A percentile compares a stretch with the other conserved stretches of the same genome.
Evolutionary conservation across 2,113 vertebrate species (phyloP).

Genomic region (Pelecanus crispus): DNA sequence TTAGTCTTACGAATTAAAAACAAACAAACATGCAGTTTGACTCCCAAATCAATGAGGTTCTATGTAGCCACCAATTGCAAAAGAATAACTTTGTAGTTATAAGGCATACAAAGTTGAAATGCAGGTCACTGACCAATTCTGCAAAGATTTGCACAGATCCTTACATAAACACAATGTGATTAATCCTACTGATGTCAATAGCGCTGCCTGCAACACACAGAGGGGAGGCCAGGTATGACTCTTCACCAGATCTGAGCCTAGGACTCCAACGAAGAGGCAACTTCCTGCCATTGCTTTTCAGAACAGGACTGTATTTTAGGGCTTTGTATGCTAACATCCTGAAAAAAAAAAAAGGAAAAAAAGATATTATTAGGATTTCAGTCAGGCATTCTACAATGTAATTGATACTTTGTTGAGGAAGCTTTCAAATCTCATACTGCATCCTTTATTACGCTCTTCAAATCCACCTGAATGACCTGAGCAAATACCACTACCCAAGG

Average conservation of each 20-base stretch:
- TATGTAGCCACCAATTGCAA: background rate
- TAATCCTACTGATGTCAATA: background rate
- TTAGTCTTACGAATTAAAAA: background rate
- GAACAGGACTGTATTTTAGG: background rate
- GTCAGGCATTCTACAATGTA: background rate
- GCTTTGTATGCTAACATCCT: background rate
- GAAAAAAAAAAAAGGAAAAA: background rate
- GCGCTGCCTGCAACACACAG: background rate
- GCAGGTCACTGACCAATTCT: background rate
- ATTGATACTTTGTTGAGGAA: background rate
- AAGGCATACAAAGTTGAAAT: background rate
- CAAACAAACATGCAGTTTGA: background rate
- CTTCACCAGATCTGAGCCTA: background rate
- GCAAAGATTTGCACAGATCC: background rate
- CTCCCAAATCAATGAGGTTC: background rate
- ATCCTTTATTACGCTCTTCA: background rate
- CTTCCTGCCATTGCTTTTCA: background rate
- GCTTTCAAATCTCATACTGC: background rate
- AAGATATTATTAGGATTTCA: background rate
- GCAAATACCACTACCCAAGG: background rate
- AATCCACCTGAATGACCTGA: background rate
- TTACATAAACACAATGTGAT: background rate
- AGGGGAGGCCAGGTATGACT: background rate
- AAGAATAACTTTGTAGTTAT: background rate
- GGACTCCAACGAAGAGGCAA: background rate